Evolutionary conservation across 2,797 vertebrate genomes (phyloP), one percentile per base, ranked within the genome.

Genomic region (Muraenolepis orangiensis): DNA sequence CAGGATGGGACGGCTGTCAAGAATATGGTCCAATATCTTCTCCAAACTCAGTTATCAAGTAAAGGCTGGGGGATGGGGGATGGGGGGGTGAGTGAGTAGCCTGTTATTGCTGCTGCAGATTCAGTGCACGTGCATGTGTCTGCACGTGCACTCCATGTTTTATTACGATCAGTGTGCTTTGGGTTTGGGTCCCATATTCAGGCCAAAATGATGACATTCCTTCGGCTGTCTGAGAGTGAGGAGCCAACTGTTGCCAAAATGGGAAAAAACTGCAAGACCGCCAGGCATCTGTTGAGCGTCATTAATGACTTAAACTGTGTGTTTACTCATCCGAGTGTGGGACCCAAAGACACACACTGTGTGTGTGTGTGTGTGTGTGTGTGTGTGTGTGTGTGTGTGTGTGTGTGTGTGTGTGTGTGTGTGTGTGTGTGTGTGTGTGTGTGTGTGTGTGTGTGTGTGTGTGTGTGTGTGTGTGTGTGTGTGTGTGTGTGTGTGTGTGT

Each of bases 271-370:
- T 14, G 8, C 20, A 32, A 61, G 61, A 71, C 74, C 88, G 82
- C 85, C 84, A 87, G 81, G 89, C 86, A 91, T 91, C 90, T 92
- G 92, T 85, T 91, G 67, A 87, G 74, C 70, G 72, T 90, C 89
- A 90, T 80, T 74, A 29, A 81, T 73, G 83, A 80, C 77, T 74
- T 74, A 69, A 75, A 80, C 71, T 77, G 70, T 76, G 72, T 74
- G 74, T 80, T 83, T 78, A 82, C 81, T 82, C 67, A 75, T 79
- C 67, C 28, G 1, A 70, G n/a, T 78, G 72, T 75, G 80, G 71
- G 71, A 78, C 76, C 74, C 69, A 76, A 76, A 70, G 40, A 82
- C 75, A 80, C 69, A n/a, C n/a, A n/a, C n/a, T 57, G 57, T 64
- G 57, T 64, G 11, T 64, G 57, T 26, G 57, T 38, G 36, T 38